Conservation (phyloP, 2,797 vertebrate species). For the Alcedo quadribrachys region DNA sequence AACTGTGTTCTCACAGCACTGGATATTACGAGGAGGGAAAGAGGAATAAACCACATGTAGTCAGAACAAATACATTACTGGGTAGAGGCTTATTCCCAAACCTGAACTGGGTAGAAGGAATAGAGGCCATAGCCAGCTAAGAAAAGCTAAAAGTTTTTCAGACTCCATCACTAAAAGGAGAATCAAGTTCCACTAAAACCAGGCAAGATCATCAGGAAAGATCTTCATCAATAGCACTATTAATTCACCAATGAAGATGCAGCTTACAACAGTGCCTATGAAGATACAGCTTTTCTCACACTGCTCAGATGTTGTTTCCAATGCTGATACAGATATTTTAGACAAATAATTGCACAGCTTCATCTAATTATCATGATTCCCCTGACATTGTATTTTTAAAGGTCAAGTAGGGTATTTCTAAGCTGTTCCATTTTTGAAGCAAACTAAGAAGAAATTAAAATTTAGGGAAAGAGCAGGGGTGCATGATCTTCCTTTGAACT, state of each 20-base stretch:
- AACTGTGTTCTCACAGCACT: background rate
- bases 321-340: background rate
- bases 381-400: conserved; percentile 35
- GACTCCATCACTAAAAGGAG: background rate
- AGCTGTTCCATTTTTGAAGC: conserved; percentile 21
- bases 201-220: background rate
- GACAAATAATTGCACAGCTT: background rate
- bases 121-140: background rate
- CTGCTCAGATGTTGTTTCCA: background rate
- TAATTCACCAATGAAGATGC: background rate
- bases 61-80: background rate
- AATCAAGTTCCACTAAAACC: background rate
- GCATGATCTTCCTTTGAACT: conserved; percentile 54
- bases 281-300: background rate
- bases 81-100: background rate
- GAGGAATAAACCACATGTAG: accelerated
- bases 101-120: background rate
- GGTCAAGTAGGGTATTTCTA: conserved; percentile 26
- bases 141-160: background rate
- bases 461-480: conserved; percentile 13
- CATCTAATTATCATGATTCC: background rate
- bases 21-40: background rate
- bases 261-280: background rate
- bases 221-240: background rate
- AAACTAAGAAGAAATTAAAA: conserved; percentile 38